Evolutionary conservation across 1,140 invertebrate genomes (phyloP), one percentile per base, ranked within the genome.

Genomic region (Diabrotica undecimpunctata): DNA sequence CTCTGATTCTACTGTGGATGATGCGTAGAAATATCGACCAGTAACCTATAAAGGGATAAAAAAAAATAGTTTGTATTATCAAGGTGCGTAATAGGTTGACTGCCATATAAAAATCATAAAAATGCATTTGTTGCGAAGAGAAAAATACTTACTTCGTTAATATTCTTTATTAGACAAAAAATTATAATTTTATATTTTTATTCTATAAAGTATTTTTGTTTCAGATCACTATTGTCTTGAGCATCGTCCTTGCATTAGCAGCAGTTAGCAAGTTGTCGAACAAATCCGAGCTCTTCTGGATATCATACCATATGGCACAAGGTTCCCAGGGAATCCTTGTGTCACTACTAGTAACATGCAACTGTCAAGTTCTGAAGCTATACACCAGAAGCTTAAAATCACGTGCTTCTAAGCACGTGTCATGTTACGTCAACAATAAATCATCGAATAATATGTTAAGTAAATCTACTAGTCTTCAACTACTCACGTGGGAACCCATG

Each of bases 341-440:
- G 8, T 83, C 87, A 5, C 75, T 88, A 65, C 81, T 85, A 59
- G 86, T 87, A 59, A 86, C 86, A 7, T 88, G 87, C 75, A 88
- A 88, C 75, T 87, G 85, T 75, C 81, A 83, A 73, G 82, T 78
- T 36, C 54, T 78, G 53, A 78, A 78, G 61, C 59, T 78, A 5
- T 78, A 78, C 65, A 77, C 73, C 25, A 62, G 72, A 41, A 72
- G 68, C 12, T 69, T 77, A n/a, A 77, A 72, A 68, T 68, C 71
- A n/a, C 70, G 64, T 12, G 67, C 65, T 5, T 36, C 60, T 5
- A 69, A 64, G 12, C 70, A 72, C 56, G 64, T 73, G 53, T 65
- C 68, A 10, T 64, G 68, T 52, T 71, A 74, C 59, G 54, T 67
- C 12, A 54, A 58, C 46, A 50, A 55, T 46, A 67, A 68, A 55